These are phyloP conservation scores for Coreoperca whiteheadi DNA, from an alignment of 2,113 vertebrate species.

Conservation along the genomic window DNA sequence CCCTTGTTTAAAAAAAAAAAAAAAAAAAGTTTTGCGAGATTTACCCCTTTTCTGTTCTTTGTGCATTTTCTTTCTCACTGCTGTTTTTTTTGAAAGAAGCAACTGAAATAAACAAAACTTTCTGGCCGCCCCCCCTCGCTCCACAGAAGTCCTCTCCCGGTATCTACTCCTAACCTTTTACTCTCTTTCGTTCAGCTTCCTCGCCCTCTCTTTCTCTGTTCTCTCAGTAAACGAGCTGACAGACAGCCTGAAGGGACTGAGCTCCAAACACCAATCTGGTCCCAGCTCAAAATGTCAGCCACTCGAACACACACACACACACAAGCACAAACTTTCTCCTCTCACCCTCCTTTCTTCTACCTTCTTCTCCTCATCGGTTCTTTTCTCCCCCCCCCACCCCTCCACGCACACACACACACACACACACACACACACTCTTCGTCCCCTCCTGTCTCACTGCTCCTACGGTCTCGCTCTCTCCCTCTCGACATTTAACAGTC, in stretches of 20 bases:
- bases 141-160: background rate
- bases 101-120: background rate
- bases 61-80: background rate
- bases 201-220: conserved; percentile 9
- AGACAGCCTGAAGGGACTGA: conserved; percentile 32
- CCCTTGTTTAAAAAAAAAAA: no score
- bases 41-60: background rate
- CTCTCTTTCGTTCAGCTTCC: background rate
- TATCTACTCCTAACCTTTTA: conserved; percentile 16
- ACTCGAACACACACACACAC: conserved; percentile 4
- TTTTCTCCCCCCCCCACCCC: background rate
- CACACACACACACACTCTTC: background rate
- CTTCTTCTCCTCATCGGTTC: conserved; percentile 9
- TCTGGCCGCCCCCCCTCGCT: background rate
- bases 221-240: conserved; percentile 39
- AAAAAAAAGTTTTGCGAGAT: no score
- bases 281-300: conserved; percentile 51
- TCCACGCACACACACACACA: background rate
- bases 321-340: conserved; percentile 5
- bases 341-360: background rate
- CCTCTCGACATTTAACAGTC: conserved; percentile 66
- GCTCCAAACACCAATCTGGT: conserved; percentile 50
- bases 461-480: background rate
- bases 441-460: background rate
- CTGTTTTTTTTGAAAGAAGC: background rate